Conservation (phyloP, 2,888 invertebrate genomes). For the Dioctria rufipes region DNA sequence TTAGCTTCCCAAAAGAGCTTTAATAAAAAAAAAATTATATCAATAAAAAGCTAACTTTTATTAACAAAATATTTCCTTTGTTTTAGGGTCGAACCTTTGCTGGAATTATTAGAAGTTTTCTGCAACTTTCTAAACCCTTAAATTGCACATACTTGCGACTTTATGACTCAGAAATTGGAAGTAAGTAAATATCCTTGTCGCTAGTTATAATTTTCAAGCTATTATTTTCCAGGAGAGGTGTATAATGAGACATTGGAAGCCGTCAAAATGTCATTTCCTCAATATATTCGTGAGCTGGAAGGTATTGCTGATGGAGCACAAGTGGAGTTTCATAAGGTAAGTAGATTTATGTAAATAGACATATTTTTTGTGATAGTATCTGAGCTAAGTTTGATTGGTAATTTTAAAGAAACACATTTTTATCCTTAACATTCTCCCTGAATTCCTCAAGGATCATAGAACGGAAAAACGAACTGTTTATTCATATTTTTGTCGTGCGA, state of each 20-base stretch:
- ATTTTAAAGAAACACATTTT: too few relatives aligned
- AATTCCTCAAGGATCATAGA: too few relatives aligned
- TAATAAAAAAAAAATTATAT: too few relatives aligned
- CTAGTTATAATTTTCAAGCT: conserved; percentile 21
- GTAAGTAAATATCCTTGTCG: conserved; percentile 64
- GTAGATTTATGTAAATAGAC: conserved; percentile 25
- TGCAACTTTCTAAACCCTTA: conserved; percentile 75
- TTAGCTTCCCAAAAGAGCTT: background rate
- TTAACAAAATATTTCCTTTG: conserved; percentile 33
- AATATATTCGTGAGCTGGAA: conserved; percentile 86
- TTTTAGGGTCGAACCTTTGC: conserved; percentile 85
- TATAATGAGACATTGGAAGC: conserved; percentile 83
- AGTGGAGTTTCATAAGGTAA: conserved; percentile 87
- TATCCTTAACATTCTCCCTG: too few relatives aligned
- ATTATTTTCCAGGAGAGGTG: conserved; percentile 69
- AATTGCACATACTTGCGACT: conserved; percentile 80
- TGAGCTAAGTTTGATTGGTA: too few relatives aligned
- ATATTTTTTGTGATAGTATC: too few relatives aligned
- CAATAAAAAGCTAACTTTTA: too few relatives aligned
- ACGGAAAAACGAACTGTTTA: too few relatives aligned
- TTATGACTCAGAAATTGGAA: conserved; percentile 81
- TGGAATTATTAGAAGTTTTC: conserved; percentile 80
- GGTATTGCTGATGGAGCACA: conserved; percentile 90
- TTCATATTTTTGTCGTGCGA: too few relatives aligned
- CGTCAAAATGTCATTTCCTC: conserved; percentile 81